These are phyloP conservation scores for Tachyglossus aculeatus DNA, from an alignment of 2,797 vertebrate genomes.

Conservation along the genomic window DNA sequence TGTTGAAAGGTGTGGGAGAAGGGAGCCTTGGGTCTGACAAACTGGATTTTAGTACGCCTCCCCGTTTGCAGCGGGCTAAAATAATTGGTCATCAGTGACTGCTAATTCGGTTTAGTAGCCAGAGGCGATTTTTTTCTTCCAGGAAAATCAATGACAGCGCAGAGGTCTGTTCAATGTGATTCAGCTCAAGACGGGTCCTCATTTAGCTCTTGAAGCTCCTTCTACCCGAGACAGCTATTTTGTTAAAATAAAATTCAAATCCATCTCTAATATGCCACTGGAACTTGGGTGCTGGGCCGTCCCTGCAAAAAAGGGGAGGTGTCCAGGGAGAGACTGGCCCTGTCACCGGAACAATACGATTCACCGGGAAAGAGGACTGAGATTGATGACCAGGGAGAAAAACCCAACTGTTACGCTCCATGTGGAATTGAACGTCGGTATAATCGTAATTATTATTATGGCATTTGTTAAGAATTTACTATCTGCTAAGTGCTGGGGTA, in stretches of 20 bases:
- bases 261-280: conserved; percentile 51
- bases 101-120: conserved; percentile 85
- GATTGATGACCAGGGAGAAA: no score
- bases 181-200: conserved; percentile 70
- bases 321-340: not conserved
- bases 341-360: accelerated
- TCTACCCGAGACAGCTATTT: conserved; percentile 79
- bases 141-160: conserved; percentile 81
- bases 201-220: conserved; percentile 73
- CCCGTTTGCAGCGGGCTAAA: conserved; percentile 77
- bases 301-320: conserved; percentile 20
- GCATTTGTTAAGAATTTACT: no score
- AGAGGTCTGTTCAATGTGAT: conserved; percentile 72
- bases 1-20: conserved; percentile 79
- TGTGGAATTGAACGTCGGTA: no score
- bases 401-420: no score
- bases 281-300: conserved; percentile 37
- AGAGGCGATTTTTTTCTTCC: conserved; percentile 81
- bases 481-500: no score
- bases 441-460: no score
- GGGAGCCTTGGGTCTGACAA: conserved; percentile 82
- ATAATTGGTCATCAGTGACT: conserved; percentile 88
- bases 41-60: conserved; percentile 76
- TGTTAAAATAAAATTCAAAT: conserved; percentile 83
- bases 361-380: not conserved